phyloP scores from a whole-genome alignment of 2,888 invertebrate species.

The Odontocolon sp. region DNA sequence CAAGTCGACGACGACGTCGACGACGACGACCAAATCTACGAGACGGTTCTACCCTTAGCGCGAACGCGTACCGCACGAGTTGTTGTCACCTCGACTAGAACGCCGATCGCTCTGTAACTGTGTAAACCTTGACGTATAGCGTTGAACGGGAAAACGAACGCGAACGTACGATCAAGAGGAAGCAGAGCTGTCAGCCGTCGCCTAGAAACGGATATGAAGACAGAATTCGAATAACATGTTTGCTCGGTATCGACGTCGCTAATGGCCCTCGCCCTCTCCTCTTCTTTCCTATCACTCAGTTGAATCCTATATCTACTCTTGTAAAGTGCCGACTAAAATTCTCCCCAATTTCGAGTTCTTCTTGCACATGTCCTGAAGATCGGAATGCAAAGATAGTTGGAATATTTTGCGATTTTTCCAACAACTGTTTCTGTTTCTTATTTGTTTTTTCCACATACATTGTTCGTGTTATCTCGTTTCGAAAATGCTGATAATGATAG shows the following conservation, averaged over 20 bases:
- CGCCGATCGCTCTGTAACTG: constrained; percentile 39
- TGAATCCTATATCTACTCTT: constrained; percentile 19
- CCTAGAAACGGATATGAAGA: constrained; percentile 73
- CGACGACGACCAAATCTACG: background rate
- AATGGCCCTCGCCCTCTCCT: constrained; percentile 64
- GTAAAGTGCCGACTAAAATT: too few relatives aligned
- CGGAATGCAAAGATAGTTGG: too few relatives aligned
- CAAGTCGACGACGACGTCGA: constrained; percentile 9
- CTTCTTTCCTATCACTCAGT: background rate
- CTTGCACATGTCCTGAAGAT: too few relatives aligned
- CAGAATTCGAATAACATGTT: constrained; percentile 75
- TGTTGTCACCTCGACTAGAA: constrained; percentile 51
- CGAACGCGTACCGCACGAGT: constrained; percentile 10
- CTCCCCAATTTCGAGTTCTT: too few relatives aligned
- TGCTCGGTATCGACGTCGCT: constrained; percentile 68
- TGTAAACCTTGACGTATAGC: too few relatives aligned
- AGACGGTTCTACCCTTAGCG: constrained; percentile 24
- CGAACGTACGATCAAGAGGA: constrained; percentile 4
- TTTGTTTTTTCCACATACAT: too few relatives aligned
- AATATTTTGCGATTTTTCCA: too few relatives aligned
- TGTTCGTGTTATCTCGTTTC: background rate
- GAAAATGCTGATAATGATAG: background rate
- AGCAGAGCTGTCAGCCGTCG: constrained; percentile 46
- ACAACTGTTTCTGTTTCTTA: too few relatives aligned
- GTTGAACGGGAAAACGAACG: too few relatives aligned